Conservation (phyloP, 2,113 vertebrate genomes). For the Pelodiscus sinensis region DNA sequence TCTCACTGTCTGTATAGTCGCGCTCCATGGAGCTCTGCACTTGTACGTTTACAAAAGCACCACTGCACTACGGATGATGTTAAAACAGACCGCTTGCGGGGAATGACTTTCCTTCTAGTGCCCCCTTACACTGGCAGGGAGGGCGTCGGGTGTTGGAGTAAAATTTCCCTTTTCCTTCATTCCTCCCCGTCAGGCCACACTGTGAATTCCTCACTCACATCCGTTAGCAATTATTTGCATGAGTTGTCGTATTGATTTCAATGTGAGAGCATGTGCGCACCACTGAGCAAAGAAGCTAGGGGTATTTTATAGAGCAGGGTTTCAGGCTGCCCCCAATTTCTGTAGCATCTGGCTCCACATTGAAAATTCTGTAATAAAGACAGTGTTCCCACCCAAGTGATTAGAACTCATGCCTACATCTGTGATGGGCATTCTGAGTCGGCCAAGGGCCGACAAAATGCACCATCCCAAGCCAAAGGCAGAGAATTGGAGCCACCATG, state of each 20-base stretch:
- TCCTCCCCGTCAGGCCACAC: rapidly evolving
- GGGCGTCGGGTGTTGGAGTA: background rate
- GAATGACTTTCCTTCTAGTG: background rate
- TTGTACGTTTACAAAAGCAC: background rate
- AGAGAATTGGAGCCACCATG: background rate
- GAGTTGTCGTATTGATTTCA: background rate
- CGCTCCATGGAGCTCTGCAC: background rate
- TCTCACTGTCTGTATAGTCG: background rate
- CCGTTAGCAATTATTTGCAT: background rate
- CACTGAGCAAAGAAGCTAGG: background rate
- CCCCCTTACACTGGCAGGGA: rapidly evolving
- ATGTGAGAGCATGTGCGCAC: background rate
- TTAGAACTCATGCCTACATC: background rate
- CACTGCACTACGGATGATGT: rapidly evolving
- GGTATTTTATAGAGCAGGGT: background rate
- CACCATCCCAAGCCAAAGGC: background rate
- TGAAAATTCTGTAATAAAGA: background rate
- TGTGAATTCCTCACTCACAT: background rate
- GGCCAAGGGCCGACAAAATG: background rate
- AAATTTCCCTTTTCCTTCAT: background rate
- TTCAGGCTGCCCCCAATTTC: background rate
- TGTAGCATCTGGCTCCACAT: background rate
- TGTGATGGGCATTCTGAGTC: background rate
- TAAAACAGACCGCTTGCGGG: background rate
- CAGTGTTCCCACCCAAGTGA: background rate